phyloP scores from a whole-genome alignment of 2,888 invertebrate genomes.

The Tillus elongatus region DNA sequence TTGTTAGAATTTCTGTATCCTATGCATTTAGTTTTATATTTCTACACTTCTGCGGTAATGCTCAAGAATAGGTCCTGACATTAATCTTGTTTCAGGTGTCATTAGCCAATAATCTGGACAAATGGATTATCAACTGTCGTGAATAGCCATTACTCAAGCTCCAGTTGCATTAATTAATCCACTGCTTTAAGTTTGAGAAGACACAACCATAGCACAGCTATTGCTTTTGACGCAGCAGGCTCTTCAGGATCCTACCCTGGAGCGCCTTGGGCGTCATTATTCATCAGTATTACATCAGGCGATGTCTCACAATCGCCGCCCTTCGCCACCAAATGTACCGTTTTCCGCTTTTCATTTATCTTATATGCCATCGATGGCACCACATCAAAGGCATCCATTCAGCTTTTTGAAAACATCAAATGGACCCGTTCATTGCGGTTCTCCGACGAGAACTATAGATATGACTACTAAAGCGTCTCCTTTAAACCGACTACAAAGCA shows the following conservation, averaged over 20 bases:
- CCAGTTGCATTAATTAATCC: no score
- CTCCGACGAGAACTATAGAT: conserved; percentile 49
- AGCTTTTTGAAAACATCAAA: conserved; percentile 41
- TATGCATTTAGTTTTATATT: no score
- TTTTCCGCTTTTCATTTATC: conserved; percentile 41
- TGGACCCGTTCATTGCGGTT: conserved; percentile 51
- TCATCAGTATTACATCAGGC: conserved; percentile 43
- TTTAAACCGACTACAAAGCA: conserved; percentile 80
- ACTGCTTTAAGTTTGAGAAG: conserved; percentile 1
- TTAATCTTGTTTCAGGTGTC: no score
- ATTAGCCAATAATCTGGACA: no score
- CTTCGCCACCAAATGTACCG: conserved; percentile 50
- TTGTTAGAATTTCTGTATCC: no score
- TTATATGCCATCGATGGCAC: conserved; percentile 43
- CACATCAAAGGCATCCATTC: conserved; percentile 41
- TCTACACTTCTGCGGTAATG: no score
- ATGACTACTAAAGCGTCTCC: conserved; percentile 60
- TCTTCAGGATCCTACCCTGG: conserved; percentile 50
- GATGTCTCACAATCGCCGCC: conserved; percentile 61
- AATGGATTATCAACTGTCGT: no score
- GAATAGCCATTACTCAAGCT: no score
- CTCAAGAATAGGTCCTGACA: no score
- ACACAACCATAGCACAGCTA: conserved; percentile 62
- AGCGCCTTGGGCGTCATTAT: conserved; percentile 46
- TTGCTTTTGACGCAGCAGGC: conserved; percentile 53